Base-by-base conservation (phyloP, 2,888 invertebrate genomes). In the Dorcus parallelipipedus region DNA sequence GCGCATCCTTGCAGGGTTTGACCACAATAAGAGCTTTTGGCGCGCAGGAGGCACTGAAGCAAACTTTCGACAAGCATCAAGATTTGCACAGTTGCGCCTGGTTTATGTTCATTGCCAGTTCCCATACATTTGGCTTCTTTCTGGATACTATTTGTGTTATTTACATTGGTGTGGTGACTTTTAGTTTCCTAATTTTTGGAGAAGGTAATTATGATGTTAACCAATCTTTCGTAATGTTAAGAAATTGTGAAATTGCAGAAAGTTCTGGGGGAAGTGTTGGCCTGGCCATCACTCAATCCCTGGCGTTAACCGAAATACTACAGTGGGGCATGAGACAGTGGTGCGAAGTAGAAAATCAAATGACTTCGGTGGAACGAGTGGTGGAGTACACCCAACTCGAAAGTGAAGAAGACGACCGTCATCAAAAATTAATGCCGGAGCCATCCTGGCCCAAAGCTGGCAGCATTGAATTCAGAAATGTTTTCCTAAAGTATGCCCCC, bases 351-450 rank as follows among this genome's bases (percentile, higher is more conserved):
- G 78, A 78, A 74, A 94, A 93, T 71, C 90, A 88, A 67, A 91
- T 93, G 92, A 93, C 92, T 3, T 89, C 91, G 9, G 96, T 97
- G 0, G 97, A 97, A 78, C 85, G 95, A 76, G 84, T 91, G 10
- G 68, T 91, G 7, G 94, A 95, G 70, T 96, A 95, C 72, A 85
- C 86, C 0, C 83, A 86, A 40, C 74, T 95, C 2, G 84, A 86
- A 0, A 68, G 84, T 0, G 90, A 90, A 67, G 52, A 56, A 7
- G 54, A 59, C 14, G 54, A 54, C 10, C 60, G 40, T 75, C 51
- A 59, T 38, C 52, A 51, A 26, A 41, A 53, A 23, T 33, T 40
- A 49, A 47, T 54, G 43, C 56, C 61, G 5, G 23, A 49, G 26
- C 45, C 51, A 1, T 40, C 26, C 0, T 93, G 93, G 93, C 93